Evolutionary conservation across 1,140 invertebrate species (phyloP).

Genomic region (Ptiloglossa arizonensis): DNA sequence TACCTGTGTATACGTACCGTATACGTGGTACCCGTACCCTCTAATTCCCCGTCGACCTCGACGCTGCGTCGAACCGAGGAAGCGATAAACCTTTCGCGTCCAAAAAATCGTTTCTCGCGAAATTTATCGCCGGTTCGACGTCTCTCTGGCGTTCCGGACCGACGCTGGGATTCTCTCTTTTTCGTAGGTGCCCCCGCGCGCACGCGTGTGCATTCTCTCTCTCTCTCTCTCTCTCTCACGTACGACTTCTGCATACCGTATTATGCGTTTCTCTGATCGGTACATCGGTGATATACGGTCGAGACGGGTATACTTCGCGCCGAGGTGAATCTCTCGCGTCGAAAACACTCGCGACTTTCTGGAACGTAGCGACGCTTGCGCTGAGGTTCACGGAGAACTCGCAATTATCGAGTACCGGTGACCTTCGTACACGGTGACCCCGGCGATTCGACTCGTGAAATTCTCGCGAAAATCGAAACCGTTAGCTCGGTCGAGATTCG

Average conservation of each 20-base stretch:
- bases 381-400: too few species aligned
- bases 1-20: slow-evolving; percentile 59
- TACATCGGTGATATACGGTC: slow-evolving; percentile 14
- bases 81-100: slow-evolving; percentile 47
- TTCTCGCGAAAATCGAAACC: too few species aligned
- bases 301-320: neutral
- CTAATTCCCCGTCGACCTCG: slow-evolving; percentile 57
- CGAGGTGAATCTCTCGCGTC: neutral
- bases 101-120: slow-evolving; percentile 40
- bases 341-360: slow-evolving; percentile 5
- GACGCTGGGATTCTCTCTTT: neutral
- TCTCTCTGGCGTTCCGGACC: slow-evolving; percentile 3
- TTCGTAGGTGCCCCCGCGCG: neutral
- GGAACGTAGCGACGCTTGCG: too few species aligned
- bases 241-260: slow-evolving; percentile 13
- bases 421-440: too few species aligned
- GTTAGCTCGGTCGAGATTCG: too few species aligned
- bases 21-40: slow-evolving; percentile 27
- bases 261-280: slow-evolving; percentile 17
- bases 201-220: neutral
- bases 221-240: neutral
- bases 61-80: slow-evolving; percentile 35
- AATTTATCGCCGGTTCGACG: slow-evolving; percentile 42
- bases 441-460: too few species aligned
- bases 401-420: too few species aligned